phyloP scores from a whole-genome alignment of 1,140 invertebrate species.

The Melipona quadrifasciata region DNA sequence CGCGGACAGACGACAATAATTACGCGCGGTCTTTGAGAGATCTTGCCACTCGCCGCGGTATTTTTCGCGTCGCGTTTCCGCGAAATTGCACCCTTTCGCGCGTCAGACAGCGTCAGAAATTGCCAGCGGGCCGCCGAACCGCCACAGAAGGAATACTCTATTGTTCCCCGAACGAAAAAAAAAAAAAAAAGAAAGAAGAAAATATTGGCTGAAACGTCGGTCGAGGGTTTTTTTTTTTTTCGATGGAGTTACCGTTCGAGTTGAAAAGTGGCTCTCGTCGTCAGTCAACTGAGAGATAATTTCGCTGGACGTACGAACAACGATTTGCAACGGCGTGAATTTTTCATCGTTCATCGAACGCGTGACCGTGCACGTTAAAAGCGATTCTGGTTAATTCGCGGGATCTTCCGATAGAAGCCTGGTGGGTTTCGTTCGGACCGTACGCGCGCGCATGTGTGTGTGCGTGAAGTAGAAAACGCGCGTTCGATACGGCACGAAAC shows the following conservation, averaged over 20 bases:
- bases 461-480: too few species aligned
- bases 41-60: neutral
- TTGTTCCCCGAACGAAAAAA: neutral
- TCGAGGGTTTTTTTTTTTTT: neutral
- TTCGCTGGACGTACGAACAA: neutral
- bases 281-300: neutral
- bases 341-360: constrained; percentile 14
- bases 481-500: neutral
- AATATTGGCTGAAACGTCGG: neutral
- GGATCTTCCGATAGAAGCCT: neutral
- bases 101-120: neutral
- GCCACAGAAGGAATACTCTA: neutral
- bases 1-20: neutral
- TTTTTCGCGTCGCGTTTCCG: neutral
- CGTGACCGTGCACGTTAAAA: constrained; percentile 12
- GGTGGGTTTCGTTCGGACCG: neutral
- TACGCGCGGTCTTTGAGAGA: neutral
- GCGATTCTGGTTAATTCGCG: constrained; percentile 7
- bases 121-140: neutral
- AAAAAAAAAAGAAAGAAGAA: neutral
- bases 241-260: neutral
- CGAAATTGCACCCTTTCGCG: neutral
- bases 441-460: neutral
- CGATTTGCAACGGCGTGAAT: constrained; percentile 5
- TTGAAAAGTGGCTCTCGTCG: neutral